Percentiles rank a stretch among this genome's conserved stretches.
phyloP scores from a whole-genome alignment of 2,888 invertebrate genomes.

The Diarsia brunnea region DNA sequence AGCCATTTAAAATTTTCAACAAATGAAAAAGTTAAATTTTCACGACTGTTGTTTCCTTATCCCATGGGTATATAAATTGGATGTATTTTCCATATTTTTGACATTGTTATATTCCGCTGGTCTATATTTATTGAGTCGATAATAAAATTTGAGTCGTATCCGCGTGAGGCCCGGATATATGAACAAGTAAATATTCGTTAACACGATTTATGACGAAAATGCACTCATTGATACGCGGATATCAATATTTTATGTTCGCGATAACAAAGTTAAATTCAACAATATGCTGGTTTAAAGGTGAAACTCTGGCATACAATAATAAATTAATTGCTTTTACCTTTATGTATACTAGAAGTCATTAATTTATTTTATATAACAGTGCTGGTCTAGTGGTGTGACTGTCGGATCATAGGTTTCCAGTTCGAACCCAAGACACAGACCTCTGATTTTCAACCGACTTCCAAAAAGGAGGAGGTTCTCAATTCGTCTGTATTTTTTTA shows the following conservation, averaged over 20 bases:
- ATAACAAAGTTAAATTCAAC: constrained; percentile 57
- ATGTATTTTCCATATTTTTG: constrained; percentile 50
- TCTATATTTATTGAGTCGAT: constrained; percentile 62
- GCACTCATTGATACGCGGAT: constrained; percentile 44
- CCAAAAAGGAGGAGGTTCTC: too few species aligned
- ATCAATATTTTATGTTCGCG: constrained; percentile 53
- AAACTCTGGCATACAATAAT: constrained; percentile 14
- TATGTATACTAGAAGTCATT: not conserved
- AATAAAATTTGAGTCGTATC: constrained; percentile 59
- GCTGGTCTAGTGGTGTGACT: too few species aligned
- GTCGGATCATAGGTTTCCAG: too few species aligned
- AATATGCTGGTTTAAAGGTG: constrained; percentile 3
- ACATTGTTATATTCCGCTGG: constrained; percentile 40
- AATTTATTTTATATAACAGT: not conserved
- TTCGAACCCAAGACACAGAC: too few species aligned
- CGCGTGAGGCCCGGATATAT: constrained; percentile 34
- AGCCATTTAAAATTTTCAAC: constrained; percentile 49
- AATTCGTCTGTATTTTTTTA: too few species aligned
- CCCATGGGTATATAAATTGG: constrained; percentile 52
- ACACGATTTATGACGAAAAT: constrained; percentile 53
- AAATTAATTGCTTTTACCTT: not conserved
- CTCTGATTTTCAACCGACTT: too few species aligned
- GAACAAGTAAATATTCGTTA: constrained; percentile 62
- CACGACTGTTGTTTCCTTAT: constrained; percentile 36
- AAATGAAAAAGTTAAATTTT: constrained; percentile 48